Evolutionary conservation across 1,140 invertebrate species (phyloP).

Genomic region (Cydia pomonella): DNA sequence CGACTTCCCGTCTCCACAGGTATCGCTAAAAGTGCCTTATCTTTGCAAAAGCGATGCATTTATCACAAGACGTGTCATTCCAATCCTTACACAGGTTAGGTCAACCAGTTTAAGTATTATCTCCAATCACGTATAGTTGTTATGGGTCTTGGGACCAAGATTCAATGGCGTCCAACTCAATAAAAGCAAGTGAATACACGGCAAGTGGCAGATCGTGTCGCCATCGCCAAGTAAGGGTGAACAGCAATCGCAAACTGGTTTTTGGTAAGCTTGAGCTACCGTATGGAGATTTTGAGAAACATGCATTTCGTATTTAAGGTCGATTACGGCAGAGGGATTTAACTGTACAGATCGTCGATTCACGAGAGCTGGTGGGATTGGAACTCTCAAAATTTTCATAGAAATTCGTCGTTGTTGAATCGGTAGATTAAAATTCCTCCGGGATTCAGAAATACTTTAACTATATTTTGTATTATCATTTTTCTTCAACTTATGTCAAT

Average conservation of each 20-base stretch:
- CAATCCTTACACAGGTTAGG: not conserved
- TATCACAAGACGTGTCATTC: conserved; percentile 14
- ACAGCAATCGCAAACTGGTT: conserved; percentile 24
- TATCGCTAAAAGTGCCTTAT: conserved; percentile 25
- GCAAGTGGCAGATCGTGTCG: conserved; percentile 14
- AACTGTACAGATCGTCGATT: conserved; percentile 6
- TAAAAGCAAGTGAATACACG: not conserved
- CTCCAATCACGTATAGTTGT: not conserved
- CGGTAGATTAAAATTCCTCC: not conserved
- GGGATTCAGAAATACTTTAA: not conserved
- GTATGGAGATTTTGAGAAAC: conserved; percentile 14
- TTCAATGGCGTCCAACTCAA: not conserved
- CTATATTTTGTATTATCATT: not conserved
- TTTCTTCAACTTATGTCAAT: no score
- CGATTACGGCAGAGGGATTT: not conserved
- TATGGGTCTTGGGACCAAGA: not conserved
- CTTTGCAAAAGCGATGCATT: conserved; percentile 24
- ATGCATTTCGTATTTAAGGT: conserved; percentile 17
- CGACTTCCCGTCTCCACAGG: conserved; percentile 20
- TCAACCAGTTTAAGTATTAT: no score
- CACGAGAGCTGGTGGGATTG: not conserved
- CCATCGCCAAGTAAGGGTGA: conserved; percentile 15
- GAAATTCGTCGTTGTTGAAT: not conserved
- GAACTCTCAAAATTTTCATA: not conserved
- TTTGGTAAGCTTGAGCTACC: conserved; percentile 27